These are phyloP conservation scores for Murina feae DNA, from an alignment of 2,113 vertebrate species.

Conservation along the genomic window DNA sequence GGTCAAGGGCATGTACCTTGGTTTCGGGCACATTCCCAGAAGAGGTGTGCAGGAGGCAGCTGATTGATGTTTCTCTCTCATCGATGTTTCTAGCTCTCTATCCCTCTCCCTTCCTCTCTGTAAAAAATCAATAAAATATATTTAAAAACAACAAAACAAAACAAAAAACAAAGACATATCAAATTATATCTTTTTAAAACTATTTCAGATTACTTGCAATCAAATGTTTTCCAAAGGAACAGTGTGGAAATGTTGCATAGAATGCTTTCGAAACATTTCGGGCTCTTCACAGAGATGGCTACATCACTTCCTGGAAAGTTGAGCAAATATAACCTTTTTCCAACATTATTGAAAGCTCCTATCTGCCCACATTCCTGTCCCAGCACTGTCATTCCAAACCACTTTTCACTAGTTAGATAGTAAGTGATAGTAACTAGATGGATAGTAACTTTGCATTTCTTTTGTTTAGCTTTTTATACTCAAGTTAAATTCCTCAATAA, in stretches of 20 bases:
- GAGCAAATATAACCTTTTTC: background rate
- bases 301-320: background rate
- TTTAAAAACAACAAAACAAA: no score
- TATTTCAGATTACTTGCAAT: background rate
- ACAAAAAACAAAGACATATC: background rate
- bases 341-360: background rate
- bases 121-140: no score
- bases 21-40: no score
- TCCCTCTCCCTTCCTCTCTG: no score
- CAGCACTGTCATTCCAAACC: background rate
- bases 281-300: background rate
- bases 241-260: background rate
- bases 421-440: background rate
- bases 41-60: no score
- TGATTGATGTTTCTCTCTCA: no score
- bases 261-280: background rate
- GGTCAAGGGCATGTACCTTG: no score
- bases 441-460: background rate
- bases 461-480: background rate
- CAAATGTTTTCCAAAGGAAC: background rate
- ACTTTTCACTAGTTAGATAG: background rate
- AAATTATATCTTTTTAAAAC: background rate
- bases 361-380: background rate
- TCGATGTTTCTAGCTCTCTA: no score
- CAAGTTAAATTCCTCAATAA: background rate